Conservation (phyloP, 2,113 vertebrate genomes). For the Ptychochromis oligacanthus region DNA sequence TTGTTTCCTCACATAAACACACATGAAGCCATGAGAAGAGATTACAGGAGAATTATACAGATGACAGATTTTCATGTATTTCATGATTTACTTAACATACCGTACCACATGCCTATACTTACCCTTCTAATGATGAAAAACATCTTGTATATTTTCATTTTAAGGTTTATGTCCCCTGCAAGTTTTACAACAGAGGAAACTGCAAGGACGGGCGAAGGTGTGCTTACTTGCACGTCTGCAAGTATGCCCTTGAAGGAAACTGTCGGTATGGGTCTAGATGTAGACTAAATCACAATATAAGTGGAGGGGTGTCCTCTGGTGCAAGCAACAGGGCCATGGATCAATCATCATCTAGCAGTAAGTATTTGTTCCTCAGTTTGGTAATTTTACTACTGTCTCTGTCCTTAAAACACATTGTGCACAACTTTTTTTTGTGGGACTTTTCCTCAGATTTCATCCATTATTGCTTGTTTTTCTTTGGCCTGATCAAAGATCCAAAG, state of each 20-base stretch:
- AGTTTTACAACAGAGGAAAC: slow-evolving; percentile 64
- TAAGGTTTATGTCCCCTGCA: slow-evolving; percentile 32
- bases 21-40: not conserved
- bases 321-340: accelerated
- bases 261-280: slow-evolving; percentile 63
- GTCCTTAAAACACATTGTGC: too few relatives aligned
- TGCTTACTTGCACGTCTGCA: slow-evolving; percentile 67
- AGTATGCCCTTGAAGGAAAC: slow-evolving; percentile 46
- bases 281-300: slow-evolving; percentile 50
- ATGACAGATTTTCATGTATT: too few relatives aligned
- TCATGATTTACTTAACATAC: not conserved
- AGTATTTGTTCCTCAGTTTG: not conserved
- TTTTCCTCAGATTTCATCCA: too few relatives aligned
- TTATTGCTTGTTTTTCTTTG: too few relatives aligned
- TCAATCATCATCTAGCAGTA: not conserved
- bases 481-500: too few relatives aligned
- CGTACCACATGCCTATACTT: not conserved
- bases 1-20: not conserved
- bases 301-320: not conserved
- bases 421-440: too few relatives aligned
- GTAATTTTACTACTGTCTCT: too few relatives aligned
- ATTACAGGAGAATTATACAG: not conserved
- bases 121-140: not conserved
- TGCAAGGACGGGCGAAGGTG: slow-evolving; percentile 61
- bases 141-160: not conserved